These are phyloP conservation scores for Drosophila rhopaloa DNA, from an alignment of 1,140 invertebrate genomes.

Conservation along the genomic window DNA sequence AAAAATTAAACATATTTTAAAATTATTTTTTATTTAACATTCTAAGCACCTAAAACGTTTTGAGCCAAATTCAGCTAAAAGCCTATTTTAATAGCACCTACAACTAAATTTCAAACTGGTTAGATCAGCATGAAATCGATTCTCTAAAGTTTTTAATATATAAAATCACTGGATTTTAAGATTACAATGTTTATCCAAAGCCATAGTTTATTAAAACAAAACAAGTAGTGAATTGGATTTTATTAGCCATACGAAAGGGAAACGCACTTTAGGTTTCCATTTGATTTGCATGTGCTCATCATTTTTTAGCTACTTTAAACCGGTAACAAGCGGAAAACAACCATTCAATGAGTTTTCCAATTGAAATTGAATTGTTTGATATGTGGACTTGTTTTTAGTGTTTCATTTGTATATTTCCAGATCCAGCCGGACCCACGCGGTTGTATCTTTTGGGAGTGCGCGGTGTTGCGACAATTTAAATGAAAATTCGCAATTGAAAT, in stretches of 20 bases:
- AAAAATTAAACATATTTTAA: background rate
- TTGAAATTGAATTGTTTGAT: constrained; percentile 24
- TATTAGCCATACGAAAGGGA: background rate
- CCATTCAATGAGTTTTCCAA: constrained; percentile 27
- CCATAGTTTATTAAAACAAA: no score
- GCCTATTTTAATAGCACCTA: background rate
- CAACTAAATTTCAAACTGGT: background rate
- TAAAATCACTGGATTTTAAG: no score
- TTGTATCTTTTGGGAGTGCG: constrained; percentile 4
- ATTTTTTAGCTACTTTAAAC: constrained; percentile 26
- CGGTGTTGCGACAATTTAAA: constrained; percentile 16
- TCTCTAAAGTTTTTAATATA: background rate
- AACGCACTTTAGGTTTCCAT: background rate
- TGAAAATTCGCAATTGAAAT: constrained; percentile 49
- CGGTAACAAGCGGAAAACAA: constrained; percentile 18
- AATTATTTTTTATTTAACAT: no score
- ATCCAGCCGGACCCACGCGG: constrained; percentile 4
- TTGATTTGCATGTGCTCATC: constrained; percentile 10
- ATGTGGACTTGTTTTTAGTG: background rate
- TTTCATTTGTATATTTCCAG: constrained; percentile 21
- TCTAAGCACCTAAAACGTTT: background rate
- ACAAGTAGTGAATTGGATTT: background rate
- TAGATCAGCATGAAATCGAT: constrained; percentile 6
- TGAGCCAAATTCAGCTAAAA: background rate
- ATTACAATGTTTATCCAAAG: no score